Evolutionary conservation across 2,113 vertebrate species (phyloP), one percentile per base, ranked within the genome.

Genomic region (Pithys albifrons): DNA sequence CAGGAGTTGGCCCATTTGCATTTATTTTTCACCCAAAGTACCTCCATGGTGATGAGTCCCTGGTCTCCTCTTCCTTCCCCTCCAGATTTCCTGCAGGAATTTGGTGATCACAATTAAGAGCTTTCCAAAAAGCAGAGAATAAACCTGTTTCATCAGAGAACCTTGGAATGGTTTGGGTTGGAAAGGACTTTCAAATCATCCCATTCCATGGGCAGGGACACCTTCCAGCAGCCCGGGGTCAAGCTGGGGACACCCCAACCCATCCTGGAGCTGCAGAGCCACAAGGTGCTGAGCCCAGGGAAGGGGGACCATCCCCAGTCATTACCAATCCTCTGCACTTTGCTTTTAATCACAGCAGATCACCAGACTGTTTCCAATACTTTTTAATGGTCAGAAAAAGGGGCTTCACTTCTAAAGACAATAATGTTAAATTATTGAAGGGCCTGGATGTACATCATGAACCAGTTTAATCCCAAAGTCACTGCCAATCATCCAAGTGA

Each of bases 341-440:
- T 33, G 17, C 39, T 95, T 93, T 91, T 93, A 91, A 96, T 95
- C 87, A 82, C 75, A 96, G 91, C 58, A 83, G 93, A 93, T 91
- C 71, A 48, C 48, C 46, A 69, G 82, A 14, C 62, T 89, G 83
- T 71, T 89, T 95, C 90, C 81, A 94, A 81, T 93, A 65, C 54
- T 45, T 95, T 91, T 52, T 93, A 93, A 91, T 61, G 51, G 79
- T 64, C 87, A 83, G 37, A 23, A 82, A 79, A 64, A 74, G 52
- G 66, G 79, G 52, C 78, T 96, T 79, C 5, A 2, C 61, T 88
- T 79, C 70, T 77, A 10, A 71, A 86, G 93, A 93, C 94, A 94
- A 77, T 81, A 64, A 96, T 7, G 65, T 76, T 64, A 64, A 95
- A 54, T 91, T 85, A 89, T 66, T 67, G 67, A 69, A 95, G 70